A percentile compares a stretch with the other conserved stretches of the same genome.
Evolutionary conservation across 2,113 vertebrate species (phyloP).

Genomic region (Eonycteris spelaea): DNA sequence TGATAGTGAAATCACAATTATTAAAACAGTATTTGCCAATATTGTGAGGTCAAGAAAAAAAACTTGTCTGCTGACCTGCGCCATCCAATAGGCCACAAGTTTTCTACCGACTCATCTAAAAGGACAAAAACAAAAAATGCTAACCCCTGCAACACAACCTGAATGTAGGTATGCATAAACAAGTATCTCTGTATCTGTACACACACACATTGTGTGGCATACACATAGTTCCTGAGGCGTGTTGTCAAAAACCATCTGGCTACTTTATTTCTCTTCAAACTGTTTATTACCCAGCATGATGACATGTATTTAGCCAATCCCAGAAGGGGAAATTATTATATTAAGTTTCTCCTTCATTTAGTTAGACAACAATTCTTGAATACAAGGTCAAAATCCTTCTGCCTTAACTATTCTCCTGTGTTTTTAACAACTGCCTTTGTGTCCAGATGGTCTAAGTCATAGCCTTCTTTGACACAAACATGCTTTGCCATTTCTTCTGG

Average conservation of each 20-base stretch:
- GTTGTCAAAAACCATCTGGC: not conserved
- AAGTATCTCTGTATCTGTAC: not conserved
- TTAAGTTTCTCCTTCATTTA: conserved; percentile 51
- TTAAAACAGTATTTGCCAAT: not conserved
- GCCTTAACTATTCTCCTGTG: not conserved
- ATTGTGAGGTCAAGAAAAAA: not conserved
- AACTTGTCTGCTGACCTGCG: not conserved
- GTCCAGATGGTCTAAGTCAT: conserved; percentile 30
- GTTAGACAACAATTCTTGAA: conserved; percentile 25
- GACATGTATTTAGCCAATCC: conserved; percentile 25
- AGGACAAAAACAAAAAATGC: not conserved
- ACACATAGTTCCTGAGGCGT: not conserved
- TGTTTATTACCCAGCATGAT: conserved; percentile 14
- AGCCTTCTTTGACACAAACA: not conserved
- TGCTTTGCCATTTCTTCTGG: not conserved
- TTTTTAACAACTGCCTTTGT: conserved; percentile 46
- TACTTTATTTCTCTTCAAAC: conserved; percentile 36
- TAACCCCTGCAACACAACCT: not conserved
- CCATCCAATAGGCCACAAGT: not conserved
- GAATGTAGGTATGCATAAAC: not conserved
- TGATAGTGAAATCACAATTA: not conserved
- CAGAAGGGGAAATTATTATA: conserved; percentile 16
- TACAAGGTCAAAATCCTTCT: conserved; percentile 45
- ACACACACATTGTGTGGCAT: not conserved
- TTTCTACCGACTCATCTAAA: not conserved